Base-by-base conservation (phyloP, 2,888 invertebrate species). In the Lysandra coridon region DNA sequence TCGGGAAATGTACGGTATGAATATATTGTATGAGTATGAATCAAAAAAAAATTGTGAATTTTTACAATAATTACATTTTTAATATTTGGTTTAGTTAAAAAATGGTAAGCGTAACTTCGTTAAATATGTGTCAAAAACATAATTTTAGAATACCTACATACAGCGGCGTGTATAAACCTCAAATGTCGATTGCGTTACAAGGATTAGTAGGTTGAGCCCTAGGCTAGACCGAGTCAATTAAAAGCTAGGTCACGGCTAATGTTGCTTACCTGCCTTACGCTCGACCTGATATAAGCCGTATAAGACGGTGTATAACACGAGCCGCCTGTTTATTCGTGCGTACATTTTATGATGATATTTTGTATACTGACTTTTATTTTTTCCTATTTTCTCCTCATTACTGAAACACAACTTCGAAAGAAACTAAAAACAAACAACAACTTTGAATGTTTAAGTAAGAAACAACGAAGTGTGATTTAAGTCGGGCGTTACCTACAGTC, bases 191-290 rank as follows among this genome's bases (percentile, higher is more conserved):
- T 69, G 69, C 69, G 69, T 69, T 37, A 69, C 69, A 69, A 69
- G 69, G 69, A 33, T 69, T 69, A 69, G 69, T 37, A 37, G 33
- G 12, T 69, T 69, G 17, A 69, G 69, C 69, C 69, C 69, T 69
- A 69, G 69, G 69, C 69, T 69, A 33, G 69, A 69, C 33, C 69
- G 69, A 69, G 33, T 69, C 69, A 37, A 69, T 69, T 69, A 69
- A 69, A 69, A 69, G 33, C 33, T 69, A 69, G 69, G 69, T 69
- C 69, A 69, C 33, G 69, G 69, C 14, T 69, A 69, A 69, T 69
- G 69, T 37, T 69, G 69, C 69, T 69, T 37, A 69, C 69, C 33
- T 69, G 69, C 69, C 33, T 33, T 14, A 69, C 33, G 10, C 33
- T 69, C 1, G 1, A 37, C 69, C 33, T 33, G 5, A 33, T 37